Evolutionary conservation across 1,140 invertebrate genomes (phyloP).

Genomic region (Pantala flavescens): DNA sequence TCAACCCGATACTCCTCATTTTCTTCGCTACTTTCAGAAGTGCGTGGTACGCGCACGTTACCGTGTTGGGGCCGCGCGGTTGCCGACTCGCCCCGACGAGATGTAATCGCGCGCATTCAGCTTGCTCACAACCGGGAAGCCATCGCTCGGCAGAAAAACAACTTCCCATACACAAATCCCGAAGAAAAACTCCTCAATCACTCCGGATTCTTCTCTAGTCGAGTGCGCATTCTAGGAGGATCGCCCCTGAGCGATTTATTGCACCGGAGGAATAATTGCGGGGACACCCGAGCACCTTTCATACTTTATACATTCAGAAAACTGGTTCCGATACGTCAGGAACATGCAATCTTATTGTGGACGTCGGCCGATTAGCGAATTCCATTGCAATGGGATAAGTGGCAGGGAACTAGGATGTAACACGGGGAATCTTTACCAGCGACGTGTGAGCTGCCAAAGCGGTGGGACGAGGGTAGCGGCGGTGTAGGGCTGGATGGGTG

Average conservation of each 20-base stretch:
- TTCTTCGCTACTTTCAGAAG: too few species aligned
- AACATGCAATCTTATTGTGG: constrained; percentile 9
- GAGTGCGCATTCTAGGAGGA: not conserved
- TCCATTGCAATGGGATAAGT: not conserved
- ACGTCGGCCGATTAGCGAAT: not conserved
- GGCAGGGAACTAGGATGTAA: not conserved
- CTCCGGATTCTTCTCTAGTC: not conserved
- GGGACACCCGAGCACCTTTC: not conserved
- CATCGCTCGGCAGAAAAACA: not conserved
- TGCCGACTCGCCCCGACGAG: not conserved
- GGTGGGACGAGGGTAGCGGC: not conserved
- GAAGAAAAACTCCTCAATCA: not conserved
- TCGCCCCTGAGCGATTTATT: not conserved
- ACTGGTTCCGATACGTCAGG: not conserved
- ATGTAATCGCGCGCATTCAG: not conserved
- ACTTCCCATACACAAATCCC: not conserved
- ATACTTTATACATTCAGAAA: not conserved
- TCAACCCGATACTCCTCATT: too few species aligned
- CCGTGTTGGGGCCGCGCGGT: not conserved
- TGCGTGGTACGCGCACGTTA: not conserved
- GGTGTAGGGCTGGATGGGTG: not conserved
- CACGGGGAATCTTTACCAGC: not conserved
- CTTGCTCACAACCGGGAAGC: not conserved
- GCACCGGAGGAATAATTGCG: not conserved
- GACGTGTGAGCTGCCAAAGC: not conserved